A percentile compares a stretch with the other conserved stretches of the same genome.
These are phyloP conservation scores for Dromaius novaehollandiae DNA, from an alignment of 2,113 vertebrate genomes.

Conservation along the genomic window DNA sequence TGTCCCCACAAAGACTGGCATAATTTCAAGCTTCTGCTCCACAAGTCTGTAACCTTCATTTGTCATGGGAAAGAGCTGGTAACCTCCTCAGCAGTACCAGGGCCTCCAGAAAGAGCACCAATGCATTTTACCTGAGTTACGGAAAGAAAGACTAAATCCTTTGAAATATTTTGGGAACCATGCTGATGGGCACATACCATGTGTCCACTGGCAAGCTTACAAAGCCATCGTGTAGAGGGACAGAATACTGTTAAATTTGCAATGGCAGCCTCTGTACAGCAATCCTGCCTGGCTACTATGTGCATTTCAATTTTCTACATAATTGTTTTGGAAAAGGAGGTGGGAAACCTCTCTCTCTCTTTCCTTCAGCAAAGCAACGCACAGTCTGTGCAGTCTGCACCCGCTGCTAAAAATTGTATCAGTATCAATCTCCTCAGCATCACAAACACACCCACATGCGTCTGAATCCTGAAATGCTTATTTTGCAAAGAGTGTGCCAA, in stretches of 20 bases:
- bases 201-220: neutral
- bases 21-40: accelerated
- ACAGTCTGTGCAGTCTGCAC: slow-evolving; percentile 38
- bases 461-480: slow-evolving; percentile 60
- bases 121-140: neutral
- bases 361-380: neutral
- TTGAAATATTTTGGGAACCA: neutral
- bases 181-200: neutral
- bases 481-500: slow-evolving; percentile 63
- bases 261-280: neutral
- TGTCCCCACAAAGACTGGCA: neutral
- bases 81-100: neutral
- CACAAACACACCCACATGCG: slow-evolving; percentile 61
- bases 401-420: slow-evolving; percentile 62
- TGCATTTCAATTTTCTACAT: neutral
- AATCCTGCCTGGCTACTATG: neutral
- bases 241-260: neutral
- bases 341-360: neutral
- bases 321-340: slow-evolving; percentile 15
- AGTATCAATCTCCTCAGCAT: slow-evolving; percentile 61
- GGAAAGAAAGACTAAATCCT: neutral
- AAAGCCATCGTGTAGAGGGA: neutral
- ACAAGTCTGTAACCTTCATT: neutral
- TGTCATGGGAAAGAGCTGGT: neutral
- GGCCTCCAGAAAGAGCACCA: neutral